Evolutionary conservation across 2,888 invertebrate species (phyloP).

Genomic region (Polymixis lichenea): DNA sequence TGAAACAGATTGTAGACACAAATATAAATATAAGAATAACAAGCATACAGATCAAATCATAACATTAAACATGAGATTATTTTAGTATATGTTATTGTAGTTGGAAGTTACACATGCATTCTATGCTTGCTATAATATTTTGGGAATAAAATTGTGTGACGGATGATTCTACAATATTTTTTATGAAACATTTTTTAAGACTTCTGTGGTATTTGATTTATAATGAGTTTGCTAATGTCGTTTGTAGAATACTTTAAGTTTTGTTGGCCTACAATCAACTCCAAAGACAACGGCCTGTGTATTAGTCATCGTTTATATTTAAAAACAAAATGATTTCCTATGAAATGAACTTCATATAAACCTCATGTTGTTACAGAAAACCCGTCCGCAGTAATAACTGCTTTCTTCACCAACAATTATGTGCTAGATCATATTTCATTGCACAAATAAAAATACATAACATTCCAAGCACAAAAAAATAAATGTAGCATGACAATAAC

Average conservation of each 20-base stretch:
- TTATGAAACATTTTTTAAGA: background rate
- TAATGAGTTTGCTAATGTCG: background rate
- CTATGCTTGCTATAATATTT: background rate
- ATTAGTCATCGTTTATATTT: conserved; percentile 53
- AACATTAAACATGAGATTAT: conserved; percentile 22
- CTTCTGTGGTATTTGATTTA: background rate
- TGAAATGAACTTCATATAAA: background rate
- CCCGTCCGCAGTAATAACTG: conserved; percentile 5
- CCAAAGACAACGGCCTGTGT: background rate
- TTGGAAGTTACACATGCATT: conserved; percentile 2
- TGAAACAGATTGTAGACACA: background rate
- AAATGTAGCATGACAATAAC: conserved; percentile 63
- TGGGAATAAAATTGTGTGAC: background rate
- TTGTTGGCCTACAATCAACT: conserved; percentile 12
- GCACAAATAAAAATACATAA: conserved; percentile 43
- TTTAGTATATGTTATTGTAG: conserved; percentile 19
- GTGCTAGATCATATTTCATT: conserved; percentile 60
- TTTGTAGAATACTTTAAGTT: background rate
- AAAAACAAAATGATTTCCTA: conserved; percentile 32
- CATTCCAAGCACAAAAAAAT: conserved; percentile 47
- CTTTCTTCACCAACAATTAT: conserved; percentile 50
- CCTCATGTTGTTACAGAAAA: conserved; percentile 8
- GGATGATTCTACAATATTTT: background rate
- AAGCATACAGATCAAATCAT: conserved; percentile 20
- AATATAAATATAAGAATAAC: background rate